Conservation (phyloP, 1,140 invertebrate species). For the Tyrophagus putrescentiae region DNA sequence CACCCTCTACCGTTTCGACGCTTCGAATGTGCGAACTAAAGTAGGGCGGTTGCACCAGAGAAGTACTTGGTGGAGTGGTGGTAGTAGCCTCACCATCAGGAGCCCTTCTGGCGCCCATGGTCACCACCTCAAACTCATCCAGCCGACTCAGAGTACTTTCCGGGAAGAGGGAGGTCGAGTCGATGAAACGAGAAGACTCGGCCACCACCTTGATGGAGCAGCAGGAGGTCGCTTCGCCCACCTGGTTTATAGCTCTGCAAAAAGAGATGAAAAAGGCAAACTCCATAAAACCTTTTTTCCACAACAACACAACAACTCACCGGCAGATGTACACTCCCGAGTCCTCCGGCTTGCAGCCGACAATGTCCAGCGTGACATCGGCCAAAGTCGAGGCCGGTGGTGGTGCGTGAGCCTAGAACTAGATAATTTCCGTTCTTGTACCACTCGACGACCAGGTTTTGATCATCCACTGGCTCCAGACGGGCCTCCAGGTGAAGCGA, state of each 20-base stretch:
- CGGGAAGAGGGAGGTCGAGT: neutral
- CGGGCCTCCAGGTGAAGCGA: conserved; percentile 90
- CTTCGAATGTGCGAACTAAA: conserved; percentile 82
- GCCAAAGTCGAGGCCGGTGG: conserved; percentile 69
- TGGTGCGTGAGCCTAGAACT: conserved; percentile 61
- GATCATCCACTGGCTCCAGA: conserved; percentile 75
- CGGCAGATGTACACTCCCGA: conserved; percentile 76
- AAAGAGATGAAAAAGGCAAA: conserved; percentile 31
- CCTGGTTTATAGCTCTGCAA: conserved; percentile 66
- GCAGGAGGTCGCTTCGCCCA: conserved; percentile 71
- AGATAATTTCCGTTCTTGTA: conserved; percentile 41
- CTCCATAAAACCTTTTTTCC: neutral
- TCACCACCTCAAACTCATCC: neutral
- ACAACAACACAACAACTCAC: conserved; percentile 40
- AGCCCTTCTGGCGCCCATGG: neutral
- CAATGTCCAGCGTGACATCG: conserved; percentile 79
- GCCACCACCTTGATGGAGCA: conserved; percentile 70
- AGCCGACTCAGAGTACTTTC: conserved; percentile 8
- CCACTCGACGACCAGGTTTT: conserved; percentile 74
- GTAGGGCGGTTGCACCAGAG: conserved; percentile 5
- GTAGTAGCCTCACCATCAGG: neutral
- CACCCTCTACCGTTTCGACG: conserved; percentile 80
- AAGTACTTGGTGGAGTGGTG: neutral
- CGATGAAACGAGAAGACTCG: conserved; percentile 25
- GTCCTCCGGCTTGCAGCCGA: conserved; percentile 69